These are phyloP conservation scores for Phalacrocorax pelagicus DNA, from an alignment of 2,113 vertebrate genomes.

Conservation along the genomic window DNA sequence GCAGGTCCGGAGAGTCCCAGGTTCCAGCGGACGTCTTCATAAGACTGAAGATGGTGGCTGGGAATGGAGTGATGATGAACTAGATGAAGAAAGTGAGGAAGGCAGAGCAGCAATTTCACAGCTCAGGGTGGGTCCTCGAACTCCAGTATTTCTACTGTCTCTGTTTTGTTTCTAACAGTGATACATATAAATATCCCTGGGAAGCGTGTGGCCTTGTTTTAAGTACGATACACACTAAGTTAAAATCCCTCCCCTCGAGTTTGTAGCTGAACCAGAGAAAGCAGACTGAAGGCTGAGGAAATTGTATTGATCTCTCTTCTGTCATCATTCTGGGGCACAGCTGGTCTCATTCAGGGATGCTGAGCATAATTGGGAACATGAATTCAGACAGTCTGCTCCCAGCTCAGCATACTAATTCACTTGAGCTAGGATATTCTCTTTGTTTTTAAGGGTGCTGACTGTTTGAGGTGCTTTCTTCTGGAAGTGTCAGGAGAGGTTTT, in stretches of 20 bases:
- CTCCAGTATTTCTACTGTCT: background rate
- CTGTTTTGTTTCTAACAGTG: background rate
- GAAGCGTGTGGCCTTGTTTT: background rate
- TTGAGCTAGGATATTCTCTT: background rate
- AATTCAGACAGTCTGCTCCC: background rate
- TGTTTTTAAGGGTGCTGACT: background rate
- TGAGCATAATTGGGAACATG: background rate
- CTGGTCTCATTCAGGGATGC: background rate
- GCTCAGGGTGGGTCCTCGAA: constrained; percentile 74
- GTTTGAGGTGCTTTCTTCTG: background rate
- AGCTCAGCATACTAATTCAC: background rate
- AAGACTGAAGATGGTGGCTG: constrained; percentile 97
- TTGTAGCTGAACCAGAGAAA: background rate
- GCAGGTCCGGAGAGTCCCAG: constrained; percentile 92
- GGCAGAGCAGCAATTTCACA: constrained; percentile 89
- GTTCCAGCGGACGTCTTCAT: constrained; percentile 94
- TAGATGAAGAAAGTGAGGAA: constrained; percentile 95
- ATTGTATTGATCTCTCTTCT: background rate
- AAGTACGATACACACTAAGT: background rate
- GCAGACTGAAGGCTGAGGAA: background rate
- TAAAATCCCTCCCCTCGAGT: fast-evolving
- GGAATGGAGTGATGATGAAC: constrained; percentile 97
- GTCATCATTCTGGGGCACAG: background rate
- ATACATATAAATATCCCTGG: background rate
- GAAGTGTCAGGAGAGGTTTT: background rate